Evolutionary conservation across 2,113 vertebrate genomes (phyloP).

Genomic region (Mionectes macconnelli): DNA sequence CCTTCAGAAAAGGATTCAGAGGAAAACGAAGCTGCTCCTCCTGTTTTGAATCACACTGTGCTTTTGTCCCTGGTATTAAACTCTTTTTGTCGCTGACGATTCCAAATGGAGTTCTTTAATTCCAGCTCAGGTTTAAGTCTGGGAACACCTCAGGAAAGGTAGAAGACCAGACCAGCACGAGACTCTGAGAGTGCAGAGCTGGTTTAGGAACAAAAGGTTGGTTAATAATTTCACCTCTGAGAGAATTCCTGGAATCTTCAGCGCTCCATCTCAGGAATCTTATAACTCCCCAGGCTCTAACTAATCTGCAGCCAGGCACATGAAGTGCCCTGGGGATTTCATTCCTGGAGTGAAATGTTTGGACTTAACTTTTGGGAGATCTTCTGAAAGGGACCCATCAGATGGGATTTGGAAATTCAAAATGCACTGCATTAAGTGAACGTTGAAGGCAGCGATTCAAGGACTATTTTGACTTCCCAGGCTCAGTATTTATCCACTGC

Average conservation of each 20-base stretch:
- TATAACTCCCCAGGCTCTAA: conserved; percentile 25
- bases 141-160: not conserved
- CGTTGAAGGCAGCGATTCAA: not conserved
- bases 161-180: not conserved
- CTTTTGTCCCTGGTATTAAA: not conserved
- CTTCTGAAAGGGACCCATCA: not conserved
- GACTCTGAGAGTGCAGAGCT: not conserved
- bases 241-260: conserved; percentile 70
- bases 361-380: not conserved
- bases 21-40: not conserved
- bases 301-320: not conserved
- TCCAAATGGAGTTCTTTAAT: not conserved
- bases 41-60: not conserved
- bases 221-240: conserved; percentile 63
- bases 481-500: not conserved
- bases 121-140: not conserved
- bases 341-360: conserved; percentile 17
- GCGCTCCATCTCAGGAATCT: conserved; percentile 53
- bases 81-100: not conserved
- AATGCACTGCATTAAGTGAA: not conserved
- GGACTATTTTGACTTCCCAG: conserved; percentile 26
- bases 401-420: not conserved
- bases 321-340: not conserved
- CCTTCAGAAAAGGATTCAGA: not conserved
- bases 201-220: conserved; percentile 1